Evolutionary conservation across 1,140 invertebrate species (phyloP).

Genomic region (Drosophila pandora): DNA sequence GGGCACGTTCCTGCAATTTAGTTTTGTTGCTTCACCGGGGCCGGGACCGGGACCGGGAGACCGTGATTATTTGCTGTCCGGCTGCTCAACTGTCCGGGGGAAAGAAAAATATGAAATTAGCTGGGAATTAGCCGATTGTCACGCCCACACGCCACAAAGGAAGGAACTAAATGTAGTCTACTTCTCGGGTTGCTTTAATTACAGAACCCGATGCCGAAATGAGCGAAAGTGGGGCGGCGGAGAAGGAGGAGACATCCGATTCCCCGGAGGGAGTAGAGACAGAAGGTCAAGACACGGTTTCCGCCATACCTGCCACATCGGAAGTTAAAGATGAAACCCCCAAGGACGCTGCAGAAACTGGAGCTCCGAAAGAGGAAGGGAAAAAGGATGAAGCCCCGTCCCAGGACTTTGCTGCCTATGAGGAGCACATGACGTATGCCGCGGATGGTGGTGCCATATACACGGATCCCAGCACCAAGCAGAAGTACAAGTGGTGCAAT

Average conservation of each 20-base stretch:
- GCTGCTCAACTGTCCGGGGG: slow-evolving; percentile 25
- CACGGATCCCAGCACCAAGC: slow-evolving; percentile 88
- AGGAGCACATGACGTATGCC: slow-evolving; percentile 86
- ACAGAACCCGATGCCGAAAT: slow-evolving; percentile 52
- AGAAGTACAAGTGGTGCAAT: slow-evolving; percentile 88
- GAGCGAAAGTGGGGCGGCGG: slow-evolving; percentile 42
- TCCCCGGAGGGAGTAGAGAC: not conserved
- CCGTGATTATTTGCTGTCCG: slow-evolving; percentile 51
- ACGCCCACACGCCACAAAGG: slow-evolving; percentile 44
- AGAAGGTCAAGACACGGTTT: not conserved
- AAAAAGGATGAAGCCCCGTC: not conserved
- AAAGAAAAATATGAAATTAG: slow-evolving; percentile 73
- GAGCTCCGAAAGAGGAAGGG: not conserved
- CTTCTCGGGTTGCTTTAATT: slow-evolving; percentile 66
- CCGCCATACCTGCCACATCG: too few relatives aligned
- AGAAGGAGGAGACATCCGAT: slow-evolving; percentile 6
- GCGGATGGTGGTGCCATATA: slow-evolving; percentile 89
- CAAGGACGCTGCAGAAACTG: slow-evolving; percentile 5
- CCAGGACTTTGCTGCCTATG: slow-evolving; percentile 83
- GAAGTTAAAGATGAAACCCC: not conserved
- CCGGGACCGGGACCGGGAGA: not conserved
- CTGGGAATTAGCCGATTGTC: slow-evolving; percentile 68
- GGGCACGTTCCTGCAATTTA: slow-evolving; percentile 79
- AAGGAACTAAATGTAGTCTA: slow-evolving; percentile 68
- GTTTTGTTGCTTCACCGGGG: slow-evolving; percentile 47